These are phyloP conservation scores for Xerus inauris DNA, from an alignment of 2,113 vertebrate species.

Conservation along the genomic window DNA sequence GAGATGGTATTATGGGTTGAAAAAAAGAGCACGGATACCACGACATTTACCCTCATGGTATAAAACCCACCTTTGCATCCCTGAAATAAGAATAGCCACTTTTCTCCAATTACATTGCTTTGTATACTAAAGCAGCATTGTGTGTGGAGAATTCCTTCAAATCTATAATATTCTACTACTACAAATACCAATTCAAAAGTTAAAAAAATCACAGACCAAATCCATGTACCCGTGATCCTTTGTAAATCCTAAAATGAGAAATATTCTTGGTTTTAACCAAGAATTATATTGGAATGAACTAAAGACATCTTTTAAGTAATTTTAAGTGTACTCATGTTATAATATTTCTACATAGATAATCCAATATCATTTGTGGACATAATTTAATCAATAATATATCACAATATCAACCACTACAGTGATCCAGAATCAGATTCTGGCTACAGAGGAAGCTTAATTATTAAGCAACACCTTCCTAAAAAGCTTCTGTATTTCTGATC, in stretches of 20 bases:
- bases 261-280: constrained; percentile 81
- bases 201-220: constrained; percentile 68
- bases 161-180: constrained; percentile 51
- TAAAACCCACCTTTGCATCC: constrained; percentile 55
- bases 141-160: constrained; percentile 41
- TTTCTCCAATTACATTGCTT: constrained; percentile 68
- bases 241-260: constrained; percentile 77
- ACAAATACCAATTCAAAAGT: constrained; percentile 42
- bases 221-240: constrained; percentile 76
- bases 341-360: constrained; percentile 82
- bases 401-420: constrained; percentile 80
- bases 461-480: constrained; percentile 83
- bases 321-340: constrained; percentile 76
- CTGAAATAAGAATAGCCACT: constrained; percentile 66
- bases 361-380: constrained; percentile 84
- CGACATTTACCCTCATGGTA: neutral
- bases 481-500: constrained; percentile 85
- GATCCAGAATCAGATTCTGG: constrained; percentile 83
- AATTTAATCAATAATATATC: constrained; percentile 85
- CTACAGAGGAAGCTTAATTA: constrained; percentile 84
- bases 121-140: constrained; percentile 60
- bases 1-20: neutral
- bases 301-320: constrained; percentile 79
- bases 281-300: constrained; percentile 82
- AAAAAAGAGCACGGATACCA: neutral